A percentile compares a stretch with the other conserved stretches of the same genome.
Conservation (phyloP, 2,888 invertebrate species). For the Apocheima hispidaria region DNA sequence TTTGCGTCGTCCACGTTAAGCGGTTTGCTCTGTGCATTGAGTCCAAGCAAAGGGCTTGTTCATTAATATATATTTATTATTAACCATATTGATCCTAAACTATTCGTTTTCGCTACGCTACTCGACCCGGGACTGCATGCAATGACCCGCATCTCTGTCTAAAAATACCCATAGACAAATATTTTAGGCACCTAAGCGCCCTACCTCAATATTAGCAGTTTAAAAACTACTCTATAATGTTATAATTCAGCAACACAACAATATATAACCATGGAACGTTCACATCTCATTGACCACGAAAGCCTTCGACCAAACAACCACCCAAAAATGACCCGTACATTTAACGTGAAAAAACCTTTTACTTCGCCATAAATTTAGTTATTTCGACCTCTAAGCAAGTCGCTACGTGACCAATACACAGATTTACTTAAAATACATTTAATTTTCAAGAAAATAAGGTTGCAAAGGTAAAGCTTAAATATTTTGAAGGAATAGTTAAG, state of each 20-base stretch:
- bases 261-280: conserved; percentile 44
- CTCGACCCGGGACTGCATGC: no score
- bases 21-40: no score
- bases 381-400: conserved; percentile 45
- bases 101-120: no score
- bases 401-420: conserved; percentile 40
- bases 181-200: no score
- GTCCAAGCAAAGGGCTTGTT: no score
- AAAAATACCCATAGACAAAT: no score
- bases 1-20: no score
- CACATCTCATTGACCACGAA: conserved; percentile 52
- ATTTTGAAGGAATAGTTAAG: conserved; percentile 9
- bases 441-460: conserved; percentile 24
- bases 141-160: no score
- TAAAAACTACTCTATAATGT: neutral
- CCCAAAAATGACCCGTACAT: conserved; percentile 42
- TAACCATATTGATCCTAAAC: no score
- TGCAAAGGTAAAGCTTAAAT: conserved; percentile 6
- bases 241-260: conserved; percentile 23
- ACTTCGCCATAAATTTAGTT: conserved; percentile 45
- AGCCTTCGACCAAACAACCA: conserved; percentile 38
- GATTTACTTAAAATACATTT: conserved; percentile 8
- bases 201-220: neutral
- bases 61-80: no score
- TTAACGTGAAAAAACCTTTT: conserved; percentile 30